Base-by-base conservation (phyloP, 2,888 invertebrate species). In the Lasius platythorax region DNA sequence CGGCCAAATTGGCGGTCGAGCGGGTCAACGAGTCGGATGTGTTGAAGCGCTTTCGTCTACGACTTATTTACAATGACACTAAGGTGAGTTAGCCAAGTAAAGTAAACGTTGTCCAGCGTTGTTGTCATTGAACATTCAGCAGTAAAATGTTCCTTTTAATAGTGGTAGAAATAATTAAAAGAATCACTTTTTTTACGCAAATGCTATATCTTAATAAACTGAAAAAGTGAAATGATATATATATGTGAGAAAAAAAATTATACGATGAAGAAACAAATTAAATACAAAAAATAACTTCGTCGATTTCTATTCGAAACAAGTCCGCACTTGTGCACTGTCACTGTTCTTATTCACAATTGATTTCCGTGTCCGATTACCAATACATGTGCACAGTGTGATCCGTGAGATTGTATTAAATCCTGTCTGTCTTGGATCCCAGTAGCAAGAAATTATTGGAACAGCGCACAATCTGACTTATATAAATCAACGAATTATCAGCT, bases 1-100 rank as follows among this genome's bases (percentile, higher is more conserved):
- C 98, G 0, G 98, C 98, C 0, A 96, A 96, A 92, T 95, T 98
- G 91, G 98, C 98, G 0, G 97, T 98, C 68, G 96, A 96, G 84
- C 97, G 98, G 91, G 97, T 98, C 92, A 98, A 98, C 95, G 95
- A 96, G 82, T 96, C 96, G 91, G 95, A 96, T 8, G 92, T 97
- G 68, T 95, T 98, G 78, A 97, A 97, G 0, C 97, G 97, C 67
- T 98, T 98, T 93, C 96, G 96, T 70, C 95, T 98, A 85, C 96
- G 97, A 87, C 96, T 98, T 87, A 96, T 98, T 92, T 96, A 97
- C 90, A 98, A 98, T 93, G 98, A 98, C 93, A 98, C 98, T 0
- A 97, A 97, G 97, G 98, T 98, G 96, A 95, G 96, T 70, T 37
- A 43, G 23, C 23, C 30, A 12, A 28, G 15, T 15, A 30, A 68